These are phyloP conservation scores for Lymantria monacha DNA, from an alignment of 2,888 invertebrate species.

Conservation along the genomic window DNA sequence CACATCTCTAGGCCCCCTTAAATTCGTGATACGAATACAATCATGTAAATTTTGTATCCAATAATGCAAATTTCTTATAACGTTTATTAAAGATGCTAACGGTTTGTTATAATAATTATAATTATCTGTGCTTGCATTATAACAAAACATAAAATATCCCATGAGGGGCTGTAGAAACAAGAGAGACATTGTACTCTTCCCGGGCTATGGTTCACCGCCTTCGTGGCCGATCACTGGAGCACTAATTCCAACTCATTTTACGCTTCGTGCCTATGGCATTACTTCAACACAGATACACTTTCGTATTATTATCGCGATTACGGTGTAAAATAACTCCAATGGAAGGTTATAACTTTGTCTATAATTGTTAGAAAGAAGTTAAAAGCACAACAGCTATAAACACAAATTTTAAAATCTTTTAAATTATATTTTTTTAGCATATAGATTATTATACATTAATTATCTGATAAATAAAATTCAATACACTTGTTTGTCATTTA, in stretches of 20 bases:
- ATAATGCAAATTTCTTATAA: too few species aligned
- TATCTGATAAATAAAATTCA: too few species aligned
- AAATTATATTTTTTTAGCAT: too few species aligned
- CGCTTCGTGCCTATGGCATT: conserved; percentile 36
- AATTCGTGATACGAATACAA: too few species aligned
- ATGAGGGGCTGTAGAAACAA: background rate
- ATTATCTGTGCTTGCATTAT: background rate
- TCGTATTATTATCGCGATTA: conserved; percentile 47
- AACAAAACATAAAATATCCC: background rate
- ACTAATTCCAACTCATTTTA: conserved; percentile 36
- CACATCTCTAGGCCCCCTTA: too few species aligned
- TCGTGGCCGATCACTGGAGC: conserved; percentile 21
- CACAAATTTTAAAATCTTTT: too few species aligned
- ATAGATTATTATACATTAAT: too few species aligned
- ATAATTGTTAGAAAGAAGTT: background rate
- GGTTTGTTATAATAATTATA: too few species aligned
- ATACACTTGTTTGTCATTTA: too few species aligned
- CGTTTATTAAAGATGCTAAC: too few species aligned
- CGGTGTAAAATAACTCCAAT: conserved; percentile 39
- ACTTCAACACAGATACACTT: conserved; percentile 41
- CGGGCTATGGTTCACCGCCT: conserved; percentile 41
- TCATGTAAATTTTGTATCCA: too few species aligned
- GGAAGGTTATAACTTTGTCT: conserved; percentile 1
- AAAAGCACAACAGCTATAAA: background rate
- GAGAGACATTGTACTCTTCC: conserved; percentile 34